These are phyloP conservation scores for Diachasma alloeum DNA, from an alignment of 1,140 invertebrate species.

Conservation along the genomic window DNA sequence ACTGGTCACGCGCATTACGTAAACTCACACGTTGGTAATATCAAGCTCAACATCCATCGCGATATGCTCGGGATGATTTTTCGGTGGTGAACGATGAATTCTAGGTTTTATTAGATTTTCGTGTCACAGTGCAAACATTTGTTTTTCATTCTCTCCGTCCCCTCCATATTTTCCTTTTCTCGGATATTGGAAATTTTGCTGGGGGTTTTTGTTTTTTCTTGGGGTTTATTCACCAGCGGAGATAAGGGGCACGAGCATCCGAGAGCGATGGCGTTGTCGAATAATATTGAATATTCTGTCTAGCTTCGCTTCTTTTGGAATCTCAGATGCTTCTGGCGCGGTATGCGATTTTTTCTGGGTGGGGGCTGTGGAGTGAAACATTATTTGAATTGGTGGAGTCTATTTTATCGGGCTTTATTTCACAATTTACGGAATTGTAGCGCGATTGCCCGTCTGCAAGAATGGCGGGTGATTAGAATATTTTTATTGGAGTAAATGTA, in stretches of 20 bases:
- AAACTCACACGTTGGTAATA: neutral
- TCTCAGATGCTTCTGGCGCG: too few species aligned
- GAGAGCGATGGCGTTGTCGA: neutral
- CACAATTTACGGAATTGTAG: too few species aligned
- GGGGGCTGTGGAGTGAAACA: too few species aligned
- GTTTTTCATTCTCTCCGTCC: neutral
- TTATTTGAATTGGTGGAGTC: too few species aligned
- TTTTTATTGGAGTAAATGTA: too few species aligned
- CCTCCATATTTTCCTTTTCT: neutral
- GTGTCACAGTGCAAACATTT: neutral
- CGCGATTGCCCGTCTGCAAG: too few species aligned
- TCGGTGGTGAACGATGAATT: neutral
- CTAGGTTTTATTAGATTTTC: neutral
- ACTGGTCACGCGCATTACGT: neutral
- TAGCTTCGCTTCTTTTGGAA: neutral
- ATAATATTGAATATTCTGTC: neutral
- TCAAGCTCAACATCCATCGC: neutral
- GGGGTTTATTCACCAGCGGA: too few species aligned
- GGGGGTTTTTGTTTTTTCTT: neutral
- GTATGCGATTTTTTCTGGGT: too few species aligned
- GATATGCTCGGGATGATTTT: too few species aligned
- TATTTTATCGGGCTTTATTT: too few species aligned
- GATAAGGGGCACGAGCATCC: neutral
- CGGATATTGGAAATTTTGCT: neutral
- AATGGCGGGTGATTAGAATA: too few species aligned